Evolutionary conservation across 2,888 invertebrate species (phyloP), one percentile per base, ranked within the genome.

Genomic region (Caenorhabditis imperialis): DNA sequence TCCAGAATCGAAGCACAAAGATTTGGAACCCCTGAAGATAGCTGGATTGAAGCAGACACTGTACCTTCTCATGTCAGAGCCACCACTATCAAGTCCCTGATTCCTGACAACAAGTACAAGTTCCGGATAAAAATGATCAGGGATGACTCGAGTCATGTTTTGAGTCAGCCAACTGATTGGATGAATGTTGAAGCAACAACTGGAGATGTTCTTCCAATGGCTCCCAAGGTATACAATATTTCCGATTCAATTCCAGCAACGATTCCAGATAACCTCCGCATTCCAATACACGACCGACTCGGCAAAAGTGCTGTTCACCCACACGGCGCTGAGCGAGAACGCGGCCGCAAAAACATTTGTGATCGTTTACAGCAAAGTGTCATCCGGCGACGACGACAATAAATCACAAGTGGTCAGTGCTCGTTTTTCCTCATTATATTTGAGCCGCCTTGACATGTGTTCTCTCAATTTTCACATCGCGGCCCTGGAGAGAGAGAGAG

Each of bases 61-160:
- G 77, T 83, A 0, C 79, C 62, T 33, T 74, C 79, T 2, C 85
- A 85, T 71, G 84, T 85, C 0, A 58, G 84, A 22, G 85, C 85
- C 1, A 76, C 78, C 5, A 85, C 84, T 8, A 70, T 85, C 45
- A 75, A 73, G 18, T 67, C 78, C 3, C 62, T 84, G 10, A 70
- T 73, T n/a, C 74, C 83, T 0, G 67, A 74, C 10, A 76, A 74
- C 25, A 73, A 76, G 50, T 84, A 79, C 54, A 75, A 77, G 38
- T 78, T 81, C 50, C 78, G 82, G 2, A 77, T 82, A 18, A 60
- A 57, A 48, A 44, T 78, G 54, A 55, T 75, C 30, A 42, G 73
- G 37, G 78, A 78, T 30, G 63, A 81, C 47, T 74, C 69, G 20
- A 50, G 67, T 30, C 45, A 45, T 30, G 70, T 80, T 1, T 25